phyloP scores from a whole-genome alignment of 2,797 vertebrate genomes.

The Dallia pectoralis region DNA sequence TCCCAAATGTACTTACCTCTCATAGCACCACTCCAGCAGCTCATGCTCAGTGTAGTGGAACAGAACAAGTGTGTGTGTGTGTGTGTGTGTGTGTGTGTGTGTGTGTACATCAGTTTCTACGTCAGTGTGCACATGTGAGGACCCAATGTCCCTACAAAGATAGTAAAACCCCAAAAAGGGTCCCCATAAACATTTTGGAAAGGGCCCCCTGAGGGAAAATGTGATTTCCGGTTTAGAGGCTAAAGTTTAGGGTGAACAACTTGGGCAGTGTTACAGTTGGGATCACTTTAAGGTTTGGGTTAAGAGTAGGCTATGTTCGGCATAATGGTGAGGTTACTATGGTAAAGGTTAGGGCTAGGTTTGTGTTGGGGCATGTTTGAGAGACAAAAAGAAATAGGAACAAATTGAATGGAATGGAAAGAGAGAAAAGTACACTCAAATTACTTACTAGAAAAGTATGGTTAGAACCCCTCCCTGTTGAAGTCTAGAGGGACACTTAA shows the following conservation, averaged over 20 bases:
- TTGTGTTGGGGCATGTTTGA: background rate
- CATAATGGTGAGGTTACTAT: too few relatives aligned
- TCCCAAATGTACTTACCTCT: constrained; percentile 1
- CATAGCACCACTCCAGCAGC: background rate
- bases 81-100: background rate
- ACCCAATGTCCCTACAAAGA: too few relatives aligned
- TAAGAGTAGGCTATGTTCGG: too few relatives aligned
- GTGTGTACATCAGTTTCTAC: background rate
- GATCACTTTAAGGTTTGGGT: too few relatives aligned
- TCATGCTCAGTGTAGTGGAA: background rate
- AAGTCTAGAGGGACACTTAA: background rate
- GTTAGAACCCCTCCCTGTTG: background rate
- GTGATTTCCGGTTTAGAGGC: too few relatives aligned
- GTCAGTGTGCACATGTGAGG: too few relatives aligned
- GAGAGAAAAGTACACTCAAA: background rate
- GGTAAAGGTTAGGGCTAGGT: too few relatives aligned
- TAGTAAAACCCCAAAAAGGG: too few relatives aligned
- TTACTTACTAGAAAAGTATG: background rate
- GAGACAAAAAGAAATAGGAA: background rate
- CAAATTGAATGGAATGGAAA: background rate
- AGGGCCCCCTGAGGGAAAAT: too few relatives aligned
- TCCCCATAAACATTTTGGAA: too few relatives aligned
- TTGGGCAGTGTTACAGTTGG: too few relatives aligned
- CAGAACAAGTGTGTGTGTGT: background rate
- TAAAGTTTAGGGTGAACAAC: too few relatives aligned